Evolutionary conservation across 2,888 invertebrate species (phyloP), one percentile per base, ranked within the genome.

Genomic region (Ophonus ardosiacus): DNA sequence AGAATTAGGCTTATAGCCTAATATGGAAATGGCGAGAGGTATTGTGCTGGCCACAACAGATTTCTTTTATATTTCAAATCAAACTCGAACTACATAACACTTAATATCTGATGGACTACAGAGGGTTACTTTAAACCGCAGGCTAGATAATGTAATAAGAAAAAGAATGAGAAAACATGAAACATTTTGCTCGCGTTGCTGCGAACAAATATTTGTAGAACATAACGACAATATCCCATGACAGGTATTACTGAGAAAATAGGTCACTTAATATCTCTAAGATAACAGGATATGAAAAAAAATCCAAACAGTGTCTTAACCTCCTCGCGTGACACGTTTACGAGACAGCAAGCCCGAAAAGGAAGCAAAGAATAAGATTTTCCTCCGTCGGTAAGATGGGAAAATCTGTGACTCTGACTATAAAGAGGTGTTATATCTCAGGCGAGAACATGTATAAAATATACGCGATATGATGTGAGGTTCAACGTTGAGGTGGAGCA

Each of bases 221-320:
- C 74, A 74, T 74, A 74, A 74, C 74, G 74, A 74, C 74, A 51
- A 74, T 74, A 74, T 74, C 74, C 74, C 74, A 51, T 74, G 74
- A 74, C 74, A 74, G 74, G 74, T 74, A 74, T 74, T 74, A 74
- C 74, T 18, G 61, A 63, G 80, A 80, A 63, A 80, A 63, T 80
- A 61, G 65, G 78, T 78, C 78, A 78, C 78, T 80, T 61, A 80
- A 63, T 80, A 81, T 81, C 81, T 43, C 63, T n/a, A 63, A 80
- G 80, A 80, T 80, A 80, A 81, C 81, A 63, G 81, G 81, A 81
- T 61, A 81, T 63, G 43, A 61, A 40, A 81, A 43, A 65, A 81
- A 63, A 81, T 81, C 81, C 81, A 81, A 65, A 63, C 65, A 65
- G 63, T 65, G 81, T 65, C 65, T 81, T 61, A 65, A 61, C 31